phyloP scores from a whole-genome alignment of 2,888 invertebrate genomes.

The Plagiodera versicolora region DNA sequence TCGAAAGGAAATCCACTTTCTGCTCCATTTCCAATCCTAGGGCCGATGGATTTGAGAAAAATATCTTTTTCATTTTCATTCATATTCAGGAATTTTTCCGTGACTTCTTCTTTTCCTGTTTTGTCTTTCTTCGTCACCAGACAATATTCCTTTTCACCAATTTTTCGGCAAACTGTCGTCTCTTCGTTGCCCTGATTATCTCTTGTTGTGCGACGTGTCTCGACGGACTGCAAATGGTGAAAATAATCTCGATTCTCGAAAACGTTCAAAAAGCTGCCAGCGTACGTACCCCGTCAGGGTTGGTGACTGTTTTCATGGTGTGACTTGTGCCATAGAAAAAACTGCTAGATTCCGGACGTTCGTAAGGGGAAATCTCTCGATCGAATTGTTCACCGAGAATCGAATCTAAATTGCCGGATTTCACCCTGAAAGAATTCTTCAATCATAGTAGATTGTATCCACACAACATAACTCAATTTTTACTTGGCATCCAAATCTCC shows the following conservation, averaged over 20 bases:
- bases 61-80: constrained; percentile 43
- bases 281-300: constrained; percentile 59
- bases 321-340: constrained; percentile 58
- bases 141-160: constrained; percentile 50
- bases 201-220: constrained; percentile 59
- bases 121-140: constrained; percentile 56
- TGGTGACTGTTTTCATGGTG: constrained; percentile 58
- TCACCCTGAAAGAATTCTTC: constrained; percentile 25
- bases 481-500: constrained; percentile 40
- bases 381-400: constrained; percentile 17
- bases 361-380: constrained; percentile 9
- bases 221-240: constrained; percentile 51
- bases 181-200: constrained; percentile 64
- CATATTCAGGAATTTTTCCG: constrained; percentile 48
- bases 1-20: constrained; percentile 38
- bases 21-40: constrained; percentile 15
- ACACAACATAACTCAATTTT: background rate
- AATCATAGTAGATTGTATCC: background rate
- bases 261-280: background rate
- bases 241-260: background rate
- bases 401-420: constrained; percentile 23
- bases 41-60: constrained; percentile 12
- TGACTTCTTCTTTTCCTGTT: constrained; percentile 46
- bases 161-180: constrained; percentile 57
- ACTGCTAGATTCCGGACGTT: background rate